Percentiles rank a stretch among this genome's conserved stretches.
Evolutionary conservation across 2,113 vertebrate genomes (phyloP).

Genomic region (Bombycilla garrulus): DNA sequence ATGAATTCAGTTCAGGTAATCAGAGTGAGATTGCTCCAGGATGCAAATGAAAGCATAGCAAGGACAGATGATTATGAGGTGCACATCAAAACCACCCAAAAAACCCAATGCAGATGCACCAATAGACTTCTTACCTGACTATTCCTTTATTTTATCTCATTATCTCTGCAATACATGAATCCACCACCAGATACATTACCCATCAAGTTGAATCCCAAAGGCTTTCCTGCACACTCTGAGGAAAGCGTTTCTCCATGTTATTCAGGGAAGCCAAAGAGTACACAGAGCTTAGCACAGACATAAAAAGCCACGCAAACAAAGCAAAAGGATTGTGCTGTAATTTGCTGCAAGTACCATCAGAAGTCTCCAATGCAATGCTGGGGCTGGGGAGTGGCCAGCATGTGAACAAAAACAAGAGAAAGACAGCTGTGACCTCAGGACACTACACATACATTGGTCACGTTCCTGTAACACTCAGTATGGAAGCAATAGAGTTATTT

Average conservation of each 20-base stretch:
- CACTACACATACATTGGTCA: not conserved
- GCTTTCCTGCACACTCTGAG: not conserved
- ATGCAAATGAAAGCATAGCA: not conserved
- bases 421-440: not conserved
- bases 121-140: not conserved
- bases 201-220: not conserved
- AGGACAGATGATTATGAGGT: not conserved
- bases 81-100: not conserved
- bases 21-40: fast-evolving
- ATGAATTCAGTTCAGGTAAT: not conserved
- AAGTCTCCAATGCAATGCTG: not conserved
- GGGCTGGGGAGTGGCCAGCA: not conserved
- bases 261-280: not conserved
- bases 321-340: not conserved
- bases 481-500: not conserved
- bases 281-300: not conserved
- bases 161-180: not conserved
- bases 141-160: not conserved
- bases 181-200: not conserved
- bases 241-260: not conserved
- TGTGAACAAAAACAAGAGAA: not conserved
- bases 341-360: not conserved
- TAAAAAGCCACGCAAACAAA: not conserved
- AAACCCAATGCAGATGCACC: not conserved
- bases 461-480: not conserved